Percentiles rank a stretch among this genome's conserved stretches.
These are phyloP conservation scores for Enteromius thamalakanensis DNA, from an alignment of 2,797 vertebrate species.

Conservation along the genomic window DNA sequence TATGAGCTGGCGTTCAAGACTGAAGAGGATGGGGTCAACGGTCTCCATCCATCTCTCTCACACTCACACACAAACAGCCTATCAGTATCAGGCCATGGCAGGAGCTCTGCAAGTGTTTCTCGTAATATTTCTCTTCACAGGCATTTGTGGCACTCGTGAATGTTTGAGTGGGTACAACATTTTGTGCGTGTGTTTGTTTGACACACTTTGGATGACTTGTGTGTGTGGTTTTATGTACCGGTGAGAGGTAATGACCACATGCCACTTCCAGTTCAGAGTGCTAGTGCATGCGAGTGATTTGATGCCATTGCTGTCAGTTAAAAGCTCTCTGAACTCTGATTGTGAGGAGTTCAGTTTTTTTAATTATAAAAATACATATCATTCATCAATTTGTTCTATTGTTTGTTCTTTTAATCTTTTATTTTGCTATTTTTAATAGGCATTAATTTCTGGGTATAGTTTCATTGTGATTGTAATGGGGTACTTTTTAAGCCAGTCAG, in stretches of 20 bases:
- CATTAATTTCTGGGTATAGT: background rate
- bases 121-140: background rate
- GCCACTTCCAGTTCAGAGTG: slow-evolving; percentile 15
- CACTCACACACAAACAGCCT: background rate
- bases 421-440: background rate
- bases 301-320: background rate
- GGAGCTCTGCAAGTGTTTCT: background rate
- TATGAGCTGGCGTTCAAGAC: slow-evolving; percentile 13
- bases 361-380: background rate
- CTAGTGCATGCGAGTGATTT: background rate
- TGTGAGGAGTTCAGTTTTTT: too few species aligned
- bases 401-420: background rate
- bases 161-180: slow-evolving; percentile 11
- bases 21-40: slow-evolving; percentile 24
- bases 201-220: background rate
- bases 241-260: slow-evolving; percentile 27
- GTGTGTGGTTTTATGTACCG: slow-evolving; percentile 22
- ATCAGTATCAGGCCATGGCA: background rate
- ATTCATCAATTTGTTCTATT: too few species aligned
- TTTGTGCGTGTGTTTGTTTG: background rate
- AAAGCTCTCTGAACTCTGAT: background rate
- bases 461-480: background rate
- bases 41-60: slow-evolving; percentile 16
- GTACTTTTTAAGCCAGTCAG: background rate
- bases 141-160: background rate